phyloP scores from a whole-genome alignment of 35 echinoderm and acorn worm genomes.

The Ophioderma brevispina region DNA sequence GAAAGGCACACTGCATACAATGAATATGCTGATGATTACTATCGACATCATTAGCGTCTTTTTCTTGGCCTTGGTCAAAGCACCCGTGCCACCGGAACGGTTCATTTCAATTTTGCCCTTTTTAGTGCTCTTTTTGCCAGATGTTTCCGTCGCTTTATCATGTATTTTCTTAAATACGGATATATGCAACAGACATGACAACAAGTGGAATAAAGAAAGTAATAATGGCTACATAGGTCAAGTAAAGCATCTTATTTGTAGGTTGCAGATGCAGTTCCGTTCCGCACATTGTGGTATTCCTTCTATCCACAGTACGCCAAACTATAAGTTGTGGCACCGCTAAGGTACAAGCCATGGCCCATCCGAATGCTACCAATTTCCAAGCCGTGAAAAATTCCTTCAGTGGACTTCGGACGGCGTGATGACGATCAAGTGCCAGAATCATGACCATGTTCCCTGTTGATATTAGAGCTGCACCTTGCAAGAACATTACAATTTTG shows the following conservation, averaged over 20 bases:
- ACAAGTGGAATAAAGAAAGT: constrained; percentile 86
- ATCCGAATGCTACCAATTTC: constrained; percentile 70
- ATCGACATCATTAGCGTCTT: constrained; percentile 92
- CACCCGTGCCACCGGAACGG: constrained; percentile 40
- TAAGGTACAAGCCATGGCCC: constrained; percentile 54
- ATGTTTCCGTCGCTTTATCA: constrained; percentile 77
- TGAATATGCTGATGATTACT: constrained; percentile 86
- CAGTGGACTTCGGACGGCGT: constrained; percentile 77
- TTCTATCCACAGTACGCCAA: constrained; percentile 28
- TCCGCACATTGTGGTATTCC: constrained; percentile 8
- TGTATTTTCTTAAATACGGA: constrained; percentile 79
- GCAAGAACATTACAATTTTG: constrained; percentile 75
- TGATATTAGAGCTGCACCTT: constrained; percentile 64
- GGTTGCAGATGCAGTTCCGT: constrained; percentile 14
- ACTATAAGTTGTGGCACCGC: constrained; percentile 76
- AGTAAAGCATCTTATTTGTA: constrained; percentile 33
- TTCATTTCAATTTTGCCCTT: constrained; percentile 66
- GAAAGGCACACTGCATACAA: constrained; percentile 79
- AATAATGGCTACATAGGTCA: constrained; percentile 70
- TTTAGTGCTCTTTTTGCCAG: constrained; percentile 57
- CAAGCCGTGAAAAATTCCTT: constrained; percentile 74
- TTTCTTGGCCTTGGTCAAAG: constrained; percentile 83
- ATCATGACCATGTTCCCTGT: constrained; percentile 81
- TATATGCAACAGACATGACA: constrained; percentile 69
- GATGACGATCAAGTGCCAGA: constrained; percentile 83